Base-by-base conservation (phyloP, 1,140 invertebrate species). In the Coenobita brevimanus region DNA sequence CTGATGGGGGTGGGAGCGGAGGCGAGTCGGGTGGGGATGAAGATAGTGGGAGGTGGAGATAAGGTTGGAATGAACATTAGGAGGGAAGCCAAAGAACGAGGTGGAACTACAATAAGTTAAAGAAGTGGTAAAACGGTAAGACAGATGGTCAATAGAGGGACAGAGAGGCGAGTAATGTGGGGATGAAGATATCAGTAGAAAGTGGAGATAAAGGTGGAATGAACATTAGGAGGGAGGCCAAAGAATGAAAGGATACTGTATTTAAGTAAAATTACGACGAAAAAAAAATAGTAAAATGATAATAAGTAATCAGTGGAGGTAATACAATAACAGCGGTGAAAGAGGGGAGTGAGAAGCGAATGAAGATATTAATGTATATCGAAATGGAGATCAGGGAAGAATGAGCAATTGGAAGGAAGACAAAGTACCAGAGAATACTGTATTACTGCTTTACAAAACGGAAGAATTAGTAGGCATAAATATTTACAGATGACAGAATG, bases 1-100 rank as follows among this genome's bases (percentile, higher is more conserved):
- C 41, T 78, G 75, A 78, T 54, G 75, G 41, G 75, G n/a, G n/a
- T n/a, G 41, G 67, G 67, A 71, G 67, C 67, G 33, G 67, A 30
- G 41, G 4, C 75, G n/a, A 78, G 43, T 24, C 50, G 50, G 50
- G 21, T 21, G 50, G 50, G 50, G 8, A 8, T 54, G 36, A 57
- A 33, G 38, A 15, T 21, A 75, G 76, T 50, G 8, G 76, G 50
- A n/a, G n/a, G n/a, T n/a, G 62, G 0, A n/a, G 15, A 67, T 4
- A 33, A 24, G 15, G n/a, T 64, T 24, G 10, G n/a, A 33, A 21
- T 57, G 13, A 57, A 57, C 10, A n/a, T 13, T 57, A n/a, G 54
- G n/a, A 57, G 54, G 54, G 54, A n/a, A n/a, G 13, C n/a, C 13
- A n/a, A n/a, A 13, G 54, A n/a, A n/a, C 10, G n/a, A n/a, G 10